A percentile compares a stretch with the other conserved stretches of the same genome.
Conservation (phyloP, 2,797 vertebrate genomes). For the Cygnus olor region DNA sequence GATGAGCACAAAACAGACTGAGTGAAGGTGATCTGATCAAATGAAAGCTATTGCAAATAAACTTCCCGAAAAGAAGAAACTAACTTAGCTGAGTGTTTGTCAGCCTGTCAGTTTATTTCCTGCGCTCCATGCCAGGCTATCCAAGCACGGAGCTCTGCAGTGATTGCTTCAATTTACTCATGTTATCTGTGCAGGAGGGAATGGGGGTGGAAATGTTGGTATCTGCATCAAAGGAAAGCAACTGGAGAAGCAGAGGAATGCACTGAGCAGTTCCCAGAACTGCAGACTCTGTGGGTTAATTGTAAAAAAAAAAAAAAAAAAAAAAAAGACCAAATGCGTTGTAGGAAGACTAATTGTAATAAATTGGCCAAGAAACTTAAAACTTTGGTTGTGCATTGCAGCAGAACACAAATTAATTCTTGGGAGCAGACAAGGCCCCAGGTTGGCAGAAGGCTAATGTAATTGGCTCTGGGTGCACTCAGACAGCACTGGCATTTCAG, state of each 20-base stretch:
- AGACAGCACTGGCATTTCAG: not conserved
- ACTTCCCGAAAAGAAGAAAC: not conserved
- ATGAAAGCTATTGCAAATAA: not conserved
- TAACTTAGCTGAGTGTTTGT: not conserved
- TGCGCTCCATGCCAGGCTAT: not conserved
- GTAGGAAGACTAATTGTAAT: conserved; percentile 44
- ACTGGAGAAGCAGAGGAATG: not conserved
- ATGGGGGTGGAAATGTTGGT: not conserved
- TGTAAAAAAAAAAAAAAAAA: not conserved
- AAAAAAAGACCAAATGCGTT: not conserved
- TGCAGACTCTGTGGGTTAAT: not conserved
- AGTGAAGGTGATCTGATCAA: not conserved
- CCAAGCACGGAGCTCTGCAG: not conserved
- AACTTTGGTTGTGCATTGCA: conserved; percentile 52
- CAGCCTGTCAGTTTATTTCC: not conserved
- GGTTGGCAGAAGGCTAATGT: conserved; percentile 55
- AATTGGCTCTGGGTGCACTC: conserved; percentile 54
- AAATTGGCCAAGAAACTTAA: conserved; percentile 41
- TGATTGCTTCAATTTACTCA: not conserved
- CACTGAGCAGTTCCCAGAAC: not conserved
- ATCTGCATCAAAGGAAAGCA: not conserved
- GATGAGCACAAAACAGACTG: not conserved
- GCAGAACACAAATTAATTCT: conserved; percentile 63
- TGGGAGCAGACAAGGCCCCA: conserved; percentile 36
- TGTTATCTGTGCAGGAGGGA: not conserved